phyloP scores from a whole-genome alignment of 2,797 vertebrate species.

The Huso huso region DNA sequence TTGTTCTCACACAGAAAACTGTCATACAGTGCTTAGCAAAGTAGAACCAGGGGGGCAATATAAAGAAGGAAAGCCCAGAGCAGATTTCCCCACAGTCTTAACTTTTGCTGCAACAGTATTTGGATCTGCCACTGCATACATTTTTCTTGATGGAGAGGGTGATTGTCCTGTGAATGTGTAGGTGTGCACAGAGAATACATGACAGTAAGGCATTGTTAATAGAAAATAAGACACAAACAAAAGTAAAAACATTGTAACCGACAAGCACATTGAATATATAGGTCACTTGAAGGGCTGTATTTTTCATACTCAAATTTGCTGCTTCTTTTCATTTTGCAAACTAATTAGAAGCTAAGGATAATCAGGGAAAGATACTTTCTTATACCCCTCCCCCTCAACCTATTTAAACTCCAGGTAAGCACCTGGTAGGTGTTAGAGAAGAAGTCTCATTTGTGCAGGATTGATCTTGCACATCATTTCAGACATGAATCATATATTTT shows the following conservation, averaged over 20 bases:
- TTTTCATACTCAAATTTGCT: slow-evolving; percentile 51
- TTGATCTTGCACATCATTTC: too few species aligned
- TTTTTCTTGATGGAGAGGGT: slow-evolving; percentile 13
- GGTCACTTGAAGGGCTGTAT: slow-evolving; percentile 50
- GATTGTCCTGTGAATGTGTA: slow-evolving; percentile 1
- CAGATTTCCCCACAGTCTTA: slow-evolving; percentile 16
- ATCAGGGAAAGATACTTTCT: slow-evolving; percentile 35
- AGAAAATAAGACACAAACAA: slow-evolving; percentile 51
- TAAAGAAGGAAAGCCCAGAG: slow-evolving; percentile 16
- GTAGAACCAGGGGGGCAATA: slow-evolving; percentile 28
- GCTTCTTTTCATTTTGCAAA: slow-evolving; percentile 53
- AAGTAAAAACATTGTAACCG: slow-evolving; percentile 62
- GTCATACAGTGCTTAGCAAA: slow-evolving; percentile 24
- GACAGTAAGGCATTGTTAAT: slow-evolving; percentile 62
- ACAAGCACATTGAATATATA: slow-evolving; percentile 56
- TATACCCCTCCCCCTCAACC: slow-evolving; percentile 40
- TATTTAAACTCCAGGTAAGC: slow-evolving; percentile 44
- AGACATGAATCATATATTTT: too few species aligned
- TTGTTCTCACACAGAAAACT: slow-evolving; percentile 47
- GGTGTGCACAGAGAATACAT: slow-evolving; percentile 18
- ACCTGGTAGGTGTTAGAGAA: too few species aligned
- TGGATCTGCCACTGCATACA: slow-evolving; percentile 6
- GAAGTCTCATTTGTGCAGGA: too few species aligned
- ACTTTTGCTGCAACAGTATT: slow-evolving; percentile 7
- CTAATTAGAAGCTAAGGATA: slow-evolving; percentile 46